Evolutionary conservation across 2,797 vertebrate genomes (phyloP).

Genomic region (Aulostomus chinensis): DNA sequence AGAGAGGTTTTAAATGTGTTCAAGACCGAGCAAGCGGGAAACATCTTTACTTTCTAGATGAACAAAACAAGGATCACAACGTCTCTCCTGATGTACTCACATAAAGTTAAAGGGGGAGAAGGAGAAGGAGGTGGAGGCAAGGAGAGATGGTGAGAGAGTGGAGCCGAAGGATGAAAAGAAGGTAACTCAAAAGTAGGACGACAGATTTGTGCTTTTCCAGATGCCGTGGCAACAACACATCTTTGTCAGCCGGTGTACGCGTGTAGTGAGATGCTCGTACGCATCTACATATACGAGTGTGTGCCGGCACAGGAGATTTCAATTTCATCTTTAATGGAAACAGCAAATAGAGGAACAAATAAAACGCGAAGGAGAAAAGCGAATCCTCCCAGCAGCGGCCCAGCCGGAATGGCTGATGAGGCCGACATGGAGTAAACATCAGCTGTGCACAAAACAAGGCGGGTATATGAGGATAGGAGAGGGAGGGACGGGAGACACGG

Average conservation of each 20-base stretch:
- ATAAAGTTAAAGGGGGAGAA: constrained; percentile 30
- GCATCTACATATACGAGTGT: too few relatives aligned
- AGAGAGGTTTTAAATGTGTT: constrained; percentile 16
- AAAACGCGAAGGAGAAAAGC: constrained; percentile 55
- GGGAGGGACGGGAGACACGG: not conserved
- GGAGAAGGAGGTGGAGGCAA: constrained; percentile 30
- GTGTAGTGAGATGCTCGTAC: too few relatives aligned
- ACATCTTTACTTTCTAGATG: constrained; percentile 24
- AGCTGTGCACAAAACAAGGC: constrained; percentile 34
- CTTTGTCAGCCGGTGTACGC: constrained; percentile 29
- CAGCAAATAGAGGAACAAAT: constrained; percentile 64
- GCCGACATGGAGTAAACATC: constrained; percentile 59
- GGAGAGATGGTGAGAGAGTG: constrained; percentile 32
- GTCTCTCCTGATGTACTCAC: constrained; percentile 25
- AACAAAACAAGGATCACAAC: constrained; percentile 33
- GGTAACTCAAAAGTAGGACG: constrained; percentile 70
- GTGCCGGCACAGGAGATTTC: constrained; percentile 53
- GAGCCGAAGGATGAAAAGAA: constrained; percentile 50
- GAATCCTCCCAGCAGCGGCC: constrained; percentile 57
- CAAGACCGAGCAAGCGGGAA: constrained; percentile 17
- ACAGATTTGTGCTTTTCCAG: constrained; percentile 72
- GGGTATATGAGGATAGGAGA: constrained; percentile 11
- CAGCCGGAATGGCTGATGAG: constrained; percentile 62
- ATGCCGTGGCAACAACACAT: constrained; percentile 43
- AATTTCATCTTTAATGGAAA: constrained; percentile 72